Base-by-base conservation (phyloP, 2,888 invertebrate species). In the Merodon equestris region DNA sequence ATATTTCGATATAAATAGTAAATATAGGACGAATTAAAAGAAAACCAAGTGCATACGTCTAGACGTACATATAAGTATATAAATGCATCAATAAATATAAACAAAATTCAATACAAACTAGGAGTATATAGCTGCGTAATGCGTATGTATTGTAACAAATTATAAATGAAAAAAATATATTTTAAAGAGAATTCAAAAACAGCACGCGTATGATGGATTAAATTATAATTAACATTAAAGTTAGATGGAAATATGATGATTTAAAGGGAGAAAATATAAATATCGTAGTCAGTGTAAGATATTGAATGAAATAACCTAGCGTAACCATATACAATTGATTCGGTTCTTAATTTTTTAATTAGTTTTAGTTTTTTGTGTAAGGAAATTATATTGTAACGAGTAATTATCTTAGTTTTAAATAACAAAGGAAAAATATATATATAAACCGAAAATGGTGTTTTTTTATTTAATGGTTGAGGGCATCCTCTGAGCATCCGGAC, bases 241-340 rank as follows among this genome's bases (percentile, higher is more conserved):
- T 14, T 38, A 70, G 17, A 12, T n/a, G 47, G 56, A 10, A 13
- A 57, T 27, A 27, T 27, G 2, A 27, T 4, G 7, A 27, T 27
- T 27, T 27, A 27, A 27, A 14, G n/a, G n/a, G n/a, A n/a, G n/a
- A 12, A 40, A 50, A 50, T 36, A 57, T 53, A 51, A 61, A 48
- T 40, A 54, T 73, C 74, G 27, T 79, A 79, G 79, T 38, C 68
- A 27, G 60, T 74, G 74, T 79, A 79, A 79, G 79, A 70, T 74
- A 70, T 64, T 74, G 18, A 74, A 56, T 48, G 60, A 76, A 73
- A 66, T 44, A 74, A 60, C 50, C 60, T 74, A 64, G 68, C 54
- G 57, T 56, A 74, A 79, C 36, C 50, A 42, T 3, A 57, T 58
- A 27, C 27, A 27, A 27, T 27, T 27, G 27, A 27, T 27, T 27